phyloP scores from a whole-genome alignment of 2,888 invertebrate species.

The Pheosia gnoma region DNA sequence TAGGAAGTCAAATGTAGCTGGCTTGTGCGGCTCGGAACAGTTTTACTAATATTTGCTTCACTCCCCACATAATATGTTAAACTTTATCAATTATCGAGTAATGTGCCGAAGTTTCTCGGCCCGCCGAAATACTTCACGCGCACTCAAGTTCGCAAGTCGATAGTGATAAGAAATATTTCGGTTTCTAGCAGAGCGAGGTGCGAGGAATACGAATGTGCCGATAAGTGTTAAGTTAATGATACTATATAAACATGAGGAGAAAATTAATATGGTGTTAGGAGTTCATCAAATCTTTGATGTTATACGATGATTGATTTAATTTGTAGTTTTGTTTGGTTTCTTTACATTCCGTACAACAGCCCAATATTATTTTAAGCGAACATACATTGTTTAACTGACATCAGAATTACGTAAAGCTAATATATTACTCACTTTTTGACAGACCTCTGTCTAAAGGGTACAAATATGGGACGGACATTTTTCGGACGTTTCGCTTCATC shows the following conservation, averaged over 20 bases:
- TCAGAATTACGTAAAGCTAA: constrained; percentile 3
- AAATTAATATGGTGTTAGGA: neutral
- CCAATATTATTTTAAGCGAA: too few relatives aligned
- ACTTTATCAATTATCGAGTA: constrained; percentile 79
- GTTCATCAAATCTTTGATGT: neutral
- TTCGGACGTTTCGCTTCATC: neutral
- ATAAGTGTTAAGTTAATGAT: constrained; percentile 22
- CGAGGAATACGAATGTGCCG: constrained; percentile 46
- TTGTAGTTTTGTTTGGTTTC: too few relatives aligned
- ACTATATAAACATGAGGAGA: constrained; percentile 1
- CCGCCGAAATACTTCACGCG: constrained; percentile 61
- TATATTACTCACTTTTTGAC: constrained; percentile 4
- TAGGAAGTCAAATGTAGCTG: constrained; percentile 43
- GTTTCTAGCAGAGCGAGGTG: constrained; percentile 36
- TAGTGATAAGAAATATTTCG: constrained; percentile 56
- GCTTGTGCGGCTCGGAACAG: constrained; percentile 49
- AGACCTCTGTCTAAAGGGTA: neutral
- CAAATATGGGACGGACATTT: constrained; percentile 1
- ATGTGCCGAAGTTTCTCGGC: constrained; percentile 63
- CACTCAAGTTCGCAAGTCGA: constrained; percentile 52
- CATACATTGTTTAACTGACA: too few relatives aligned
- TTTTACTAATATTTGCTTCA: constrained; percentile 69
- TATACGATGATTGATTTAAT: neutral
- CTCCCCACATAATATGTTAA: constrained; percentile 58
- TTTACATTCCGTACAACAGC: too few relatives aligned